Base-by-base conservation (phyloP, 2,113 vertebrate genomes). In the Pontoporia blainvillei region DNA sequence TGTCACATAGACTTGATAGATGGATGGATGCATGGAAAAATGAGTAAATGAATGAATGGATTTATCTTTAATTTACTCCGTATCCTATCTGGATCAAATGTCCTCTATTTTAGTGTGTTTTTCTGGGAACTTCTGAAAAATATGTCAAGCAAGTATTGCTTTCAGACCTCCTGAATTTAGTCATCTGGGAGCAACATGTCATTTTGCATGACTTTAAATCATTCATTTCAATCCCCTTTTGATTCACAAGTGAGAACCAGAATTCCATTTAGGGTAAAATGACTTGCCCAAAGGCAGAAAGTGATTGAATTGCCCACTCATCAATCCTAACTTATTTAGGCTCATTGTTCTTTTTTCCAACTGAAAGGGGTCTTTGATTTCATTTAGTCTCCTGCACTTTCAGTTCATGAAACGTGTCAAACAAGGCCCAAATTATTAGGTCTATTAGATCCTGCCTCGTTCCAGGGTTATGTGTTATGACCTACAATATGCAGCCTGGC, bases 311-410 rank as follows among this genome's bases (percentile, higher is more conserved):
- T 78, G 94, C 82, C 76, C 96, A 11, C 89, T 91, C 96, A 85
- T 94, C 97, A 96, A 71, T 79, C 86, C 93, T 94, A 81, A 96
- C 93, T 96, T 89, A 95, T 86, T 96, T 96, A 96, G 96, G 82
- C 44, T 89, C 91, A 86, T 91, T 98, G 97, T 94, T 97, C 97
- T 93, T 59, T 94, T 86, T 78, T 59, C 75, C 78, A 86, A 2
- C 89, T 83, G 93, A 97, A 95, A 97, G 96, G 85, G 86, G 54
- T 76, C 91, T 97, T 96, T 93, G 96, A 96, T 96, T 96, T 94
- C 89, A 83, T 86, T 94, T 86, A 52, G 75, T 94, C 72, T 73
- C 76, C 59, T 62, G 76, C 82, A 86, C 93, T 95, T 78, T 25
- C 41, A 71, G 91, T 61, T 93, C 95, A 91, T 46, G 87, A 79